These are phyloP conservation scores for Phrynocephalus versicolor DNA, from an alignment of 2,113 vertebrate genomes.

Conservation along the genomic window DNA sequence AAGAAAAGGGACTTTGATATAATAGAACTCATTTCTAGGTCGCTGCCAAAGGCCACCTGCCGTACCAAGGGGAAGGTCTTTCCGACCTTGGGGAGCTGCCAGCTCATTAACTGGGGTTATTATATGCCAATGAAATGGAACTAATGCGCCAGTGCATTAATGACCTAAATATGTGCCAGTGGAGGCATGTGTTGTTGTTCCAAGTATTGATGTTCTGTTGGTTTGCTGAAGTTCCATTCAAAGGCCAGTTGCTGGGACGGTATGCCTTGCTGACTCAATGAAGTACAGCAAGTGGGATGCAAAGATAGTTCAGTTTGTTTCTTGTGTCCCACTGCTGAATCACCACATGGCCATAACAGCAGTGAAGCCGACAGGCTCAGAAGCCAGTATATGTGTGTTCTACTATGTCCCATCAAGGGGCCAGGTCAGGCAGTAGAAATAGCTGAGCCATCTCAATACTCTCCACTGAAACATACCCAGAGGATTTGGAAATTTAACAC, in stretches of 20 bases:
- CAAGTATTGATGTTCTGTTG: neutral
- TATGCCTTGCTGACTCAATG: neutral
- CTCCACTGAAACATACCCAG: no score
- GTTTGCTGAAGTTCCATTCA: neutral
- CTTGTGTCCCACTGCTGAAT: neutral
- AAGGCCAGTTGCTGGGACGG: neutral
- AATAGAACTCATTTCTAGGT: no score
- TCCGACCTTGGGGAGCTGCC: neutral
- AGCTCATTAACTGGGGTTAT: neutral
- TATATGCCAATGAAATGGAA: neutral
- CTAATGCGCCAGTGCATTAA: neutral
- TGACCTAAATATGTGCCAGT: neutral
- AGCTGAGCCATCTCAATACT: no score
- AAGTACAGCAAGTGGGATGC: neutral
- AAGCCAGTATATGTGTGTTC: neutral
- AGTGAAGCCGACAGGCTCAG: neutral
- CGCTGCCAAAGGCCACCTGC: no score
- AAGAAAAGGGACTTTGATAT: no score
- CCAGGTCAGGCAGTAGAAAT: neutral
- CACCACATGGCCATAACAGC: neutral
- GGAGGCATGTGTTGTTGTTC: neutral
- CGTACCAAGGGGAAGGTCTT: neutral
- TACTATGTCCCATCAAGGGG: neutral
- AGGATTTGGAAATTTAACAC: no score
- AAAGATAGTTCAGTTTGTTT: neutral